phyloP scores from a whole-genome alignment of 2,888 invertebrate species.

The Troides oblongomaculatus region DNA sequence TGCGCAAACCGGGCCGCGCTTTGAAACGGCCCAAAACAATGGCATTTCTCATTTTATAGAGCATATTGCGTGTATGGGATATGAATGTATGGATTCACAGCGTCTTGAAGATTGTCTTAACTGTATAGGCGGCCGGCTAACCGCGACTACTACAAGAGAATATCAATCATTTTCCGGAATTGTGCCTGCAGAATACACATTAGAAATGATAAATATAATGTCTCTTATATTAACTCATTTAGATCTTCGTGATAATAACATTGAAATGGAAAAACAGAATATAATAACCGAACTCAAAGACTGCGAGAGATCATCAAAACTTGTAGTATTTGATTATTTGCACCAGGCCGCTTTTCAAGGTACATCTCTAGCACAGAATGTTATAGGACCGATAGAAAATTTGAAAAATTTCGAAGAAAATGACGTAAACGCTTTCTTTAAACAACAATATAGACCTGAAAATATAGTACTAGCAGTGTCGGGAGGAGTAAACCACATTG shows the following conservation, averaged over 20 bases:
- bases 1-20: constrained; percentile 56
- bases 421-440: constrained; percentile 44
- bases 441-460: constrained; percentile 58
- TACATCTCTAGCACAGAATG: constrained; percentile 59
- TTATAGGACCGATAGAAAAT: constrained; percentile 85
- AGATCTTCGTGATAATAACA: constrained; percentile 42
- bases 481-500: constrained; percentile 83
- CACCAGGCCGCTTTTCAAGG: constrained; percentile 72
- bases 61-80: constrained; percentile 60
- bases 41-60: constrained; percentile 65
- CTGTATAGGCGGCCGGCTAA: constrained; percentile 43
- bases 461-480: constrained; percentile 87
- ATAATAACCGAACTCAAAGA: constrained; percentile 56
- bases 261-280: constrained; percentile 48
- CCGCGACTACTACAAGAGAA: constrained; percentile 53
- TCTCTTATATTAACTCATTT: constrained; percentile 47
- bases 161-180: constrained; percentile 51
- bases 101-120: constrained; percentile 40
- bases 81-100: constrained; percentile 35
- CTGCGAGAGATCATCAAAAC: constrained; percentile 55
- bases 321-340: constrained; percentile 69
- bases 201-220: constrained; percentile 40
- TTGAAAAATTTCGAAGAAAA: constrained; percentile 71
- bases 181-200: constrained; percentile 36
- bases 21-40: constrained; percentile 51